phyloP scores from a whole-genome alignment of 2,888 invertebrate species.

The Lottia scabra region DNA sequence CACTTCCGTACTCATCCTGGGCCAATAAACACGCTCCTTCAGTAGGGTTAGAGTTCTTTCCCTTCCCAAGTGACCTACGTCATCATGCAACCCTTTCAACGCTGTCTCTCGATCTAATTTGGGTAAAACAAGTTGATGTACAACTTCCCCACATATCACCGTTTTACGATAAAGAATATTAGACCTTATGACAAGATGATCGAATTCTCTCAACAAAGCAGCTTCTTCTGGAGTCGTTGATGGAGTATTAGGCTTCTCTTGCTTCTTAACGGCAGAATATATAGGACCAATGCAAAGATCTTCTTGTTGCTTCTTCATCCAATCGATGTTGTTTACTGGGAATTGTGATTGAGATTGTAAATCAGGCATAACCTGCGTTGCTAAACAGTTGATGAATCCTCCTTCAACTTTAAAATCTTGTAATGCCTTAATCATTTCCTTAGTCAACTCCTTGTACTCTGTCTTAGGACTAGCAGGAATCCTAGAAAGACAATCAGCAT shows the following conservation, averaged over 20 bases:
- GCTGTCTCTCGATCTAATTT: background rate
- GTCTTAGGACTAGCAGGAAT: slow-evolving; percentile 12
- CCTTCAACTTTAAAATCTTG: no score
- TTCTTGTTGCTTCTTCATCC: background rate
- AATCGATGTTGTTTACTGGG: background rate
- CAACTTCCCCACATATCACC: background rate
- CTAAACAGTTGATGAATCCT: no score
- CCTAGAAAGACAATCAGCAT: slow-evolving; percentile 40
- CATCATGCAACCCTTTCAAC: background rate
- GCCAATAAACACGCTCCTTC: background rate
- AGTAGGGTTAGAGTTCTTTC: background rate
- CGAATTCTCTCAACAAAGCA: background rate
- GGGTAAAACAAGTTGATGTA: background rate
- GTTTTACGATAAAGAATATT: background rate
- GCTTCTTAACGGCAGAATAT: no score
- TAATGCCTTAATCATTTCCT: no score
- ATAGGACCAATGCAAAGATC: background rate
- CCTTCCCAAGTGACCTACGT: background rate
- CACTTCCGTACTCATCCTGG: background rate
- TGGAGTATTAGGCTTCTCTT: no score
- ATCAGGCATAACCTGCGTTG: no score
- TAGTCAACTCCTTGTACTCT: background rate
- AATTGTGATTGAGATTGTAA: no score
- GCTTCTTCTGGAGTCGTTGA: no score
- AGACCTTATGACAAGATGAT: background rate